Evolutionary conservation across 2,797 vertebrate species (phyloP).

Genomic region (Syngnathus rostellatus): DNA sequence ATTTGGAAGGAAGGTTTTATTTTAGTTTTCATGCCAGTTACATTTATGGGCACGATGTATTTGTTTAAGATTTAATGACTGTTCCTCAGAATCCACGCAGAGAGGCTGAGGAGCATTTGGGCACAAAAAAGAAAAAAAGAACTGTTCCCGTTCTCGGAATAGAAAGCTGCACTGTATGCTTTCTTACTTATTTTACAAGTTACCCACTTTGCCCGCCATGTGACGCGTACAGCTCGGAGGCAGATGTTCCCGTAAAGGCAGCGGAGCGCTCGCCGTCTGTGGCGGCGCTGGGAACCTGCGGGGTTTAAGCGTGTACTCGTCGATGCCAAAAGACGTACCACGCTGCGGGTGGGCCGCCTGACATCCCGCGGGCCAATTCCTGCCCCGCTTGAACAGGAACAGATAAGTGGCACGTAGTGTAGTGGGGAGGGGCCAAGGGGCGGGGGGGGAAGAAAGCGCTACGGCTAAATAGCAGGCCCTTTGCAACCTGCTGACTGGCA

Average conservation of each 20-base stretch:
- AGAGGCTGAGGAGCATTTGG: neutral
- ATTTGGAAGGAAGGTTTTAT: neutral
- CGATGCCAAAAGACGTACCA: constrained; percentile 55
- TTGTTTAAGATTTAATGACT: neutral
- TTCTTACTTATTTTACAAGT: neutral
- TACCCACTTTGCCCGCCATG: constrained; percentile 13
- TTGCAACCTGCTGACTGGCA: constrained; percentile 38
- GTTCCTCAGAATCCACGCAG: neutral
- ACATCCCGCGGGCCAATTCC: constrained; percentile 60
- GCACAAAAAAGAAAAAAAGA: neutral
- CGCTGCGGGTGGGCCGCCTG: constrained; percentile 60
- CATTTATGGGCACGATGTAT: neutral
- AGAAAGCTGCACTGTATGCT: neutral
- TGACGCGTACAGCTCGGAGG: constrained; percentile 10
- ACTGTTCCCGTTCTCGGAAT: neutral
- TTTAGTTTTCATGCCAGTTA: neutral
- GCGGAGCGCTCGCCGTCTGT: constrained; percentile 16
- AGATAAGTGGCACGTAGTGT: constrained; percentile 65
- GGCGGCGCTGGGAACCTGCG: constrained; percentile 29
- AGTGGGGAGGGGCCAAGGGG: constrained; percentile 24
- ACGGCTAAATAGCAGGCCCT: constrained; percentile 43
- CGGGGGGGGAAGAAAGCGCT: constrained; percentile 27
- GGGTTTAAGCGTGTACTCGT: constrained; percentile 38
- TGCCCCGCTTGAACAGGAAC: constrained; percentile 61
- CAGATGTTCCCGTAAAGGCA: constrained; percentile 7